These are phyloP conservation scores for Conomelus anceps DNA, from an alignment of 2,888 invertebrate species.

Conservation along the genomic window DNA sequence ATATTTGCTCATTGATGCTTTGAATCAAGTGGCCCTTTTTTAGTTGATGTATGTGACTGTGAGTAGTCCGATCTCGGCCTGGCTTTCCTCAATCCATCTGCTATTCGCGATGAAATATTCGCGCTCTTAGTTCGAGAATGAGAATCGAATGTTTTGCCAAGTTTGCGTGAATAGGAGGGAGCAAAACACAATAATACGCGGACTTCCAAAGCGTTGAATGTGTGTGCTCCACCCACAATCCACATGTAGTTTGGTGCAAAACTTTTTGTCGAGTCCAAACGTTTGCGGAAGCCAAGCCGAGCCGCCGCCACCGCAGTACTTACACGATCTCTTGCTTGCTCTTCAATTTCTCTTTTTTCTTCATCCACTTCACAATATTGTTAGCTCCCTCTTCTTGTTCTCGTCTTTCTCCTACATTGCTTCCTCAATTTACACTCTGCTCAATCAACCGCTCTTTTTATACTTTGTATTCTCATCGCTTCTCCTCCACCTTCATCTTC, in stretches of 20 bases:
- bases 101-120: neutral
- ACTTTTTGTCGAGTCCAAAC: neutral
- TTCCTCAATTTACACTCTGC: too few relatives aligned
- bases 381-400: too few relatives aligned
- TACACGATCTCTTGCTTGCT: neutral
- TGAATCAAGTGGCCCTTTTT: neutral
- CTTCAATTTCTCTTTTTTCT: neutral
- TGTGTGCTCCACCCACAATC: neutral
- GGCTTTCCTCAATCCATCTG: neutral
- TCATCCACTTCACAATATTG: too few relatives aligned
- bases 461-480: too few relatives aligned
- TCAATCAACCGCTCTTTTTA: too few relatives aligned
- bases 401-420: too few relatives aligned
- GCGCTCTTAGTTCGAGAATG: neutral
- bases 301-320: neutral
- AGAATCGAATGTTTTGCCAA: neutral
- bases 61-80: neutral
- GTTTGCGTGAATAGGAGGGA: neutral
- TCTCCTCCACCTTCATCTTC: too few relatives aligned
- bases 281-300: neutral
- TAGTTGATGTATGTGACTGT: neutral
- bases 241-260: neutral
- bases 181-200: neutral
- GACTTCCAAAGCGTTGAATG: neutral
- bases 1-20: too few relatives aligned